Evolutionary conservation across 2,797 vertebrate genomes (phyloP).

Genomic region (Clarias platycephalus): DNA sequence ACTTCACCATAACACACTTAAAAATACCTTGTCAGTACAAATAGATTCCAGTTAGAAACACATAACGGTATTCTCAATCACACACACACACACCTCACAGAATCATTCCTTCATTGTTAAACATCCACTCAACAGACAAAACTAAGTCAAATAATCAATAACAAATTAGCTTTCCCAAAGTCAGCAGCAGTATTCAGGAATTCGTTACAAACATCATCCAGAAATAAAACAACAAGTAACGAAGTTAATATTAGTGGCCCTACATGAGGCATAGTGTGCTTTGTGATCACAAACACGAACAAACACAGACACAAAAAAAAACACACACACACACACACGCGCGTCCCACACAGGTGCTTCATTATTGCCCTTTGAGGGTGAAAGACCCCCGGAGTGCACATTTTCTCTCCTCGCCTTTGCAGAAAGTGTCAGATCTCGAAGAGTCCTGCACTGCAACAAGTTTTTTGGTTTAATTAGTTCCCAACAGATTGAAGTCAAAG

Average conservation of each 20-base stretch:
- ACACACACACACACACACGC: not conserved
- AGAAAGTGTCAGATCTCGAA: not conserved
- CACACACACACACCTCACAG: not conserved
- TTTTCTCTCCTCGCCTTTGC: not conserved
- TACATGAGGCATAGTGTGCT: not conserved
- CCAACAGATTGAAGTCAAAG: not conserved
- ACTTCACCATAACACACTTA: constrained; percentile 20
- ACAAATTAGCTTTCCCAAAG: constrained; percentile 32
- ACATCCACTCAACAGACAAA: not conserved
- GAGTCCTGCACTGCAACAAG: not conserved
- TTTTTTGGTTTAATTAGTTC: not conserved
- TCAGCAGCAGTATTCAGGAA: constrained; percentile 40
- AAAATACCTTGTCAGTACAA: constrained; percentile 44
- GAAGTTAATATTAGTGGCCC: not conserved
- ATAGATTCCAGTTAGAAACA: not conserved
- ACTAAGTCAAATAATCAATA: not conserved
- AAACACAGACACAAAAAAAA: constrained; percentile 1
- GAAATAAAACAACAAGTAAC: constrained; percentile 18
- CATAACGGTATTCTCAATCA: not conserved
- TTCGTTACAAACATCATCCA: constrained; percentile 2
- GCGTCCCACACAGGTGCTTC: not conserved
- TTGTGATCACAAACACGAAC: not conserved
- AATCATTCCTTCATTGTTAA: constrained; percentile 10
- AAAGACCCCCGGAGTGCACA: constrained; percentile 13
- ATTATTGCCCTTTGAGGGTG: not conserved